Conservation (phyloP, 1,140 invertebrate genomes). For the Oreohelix idahoensis region DNA sequence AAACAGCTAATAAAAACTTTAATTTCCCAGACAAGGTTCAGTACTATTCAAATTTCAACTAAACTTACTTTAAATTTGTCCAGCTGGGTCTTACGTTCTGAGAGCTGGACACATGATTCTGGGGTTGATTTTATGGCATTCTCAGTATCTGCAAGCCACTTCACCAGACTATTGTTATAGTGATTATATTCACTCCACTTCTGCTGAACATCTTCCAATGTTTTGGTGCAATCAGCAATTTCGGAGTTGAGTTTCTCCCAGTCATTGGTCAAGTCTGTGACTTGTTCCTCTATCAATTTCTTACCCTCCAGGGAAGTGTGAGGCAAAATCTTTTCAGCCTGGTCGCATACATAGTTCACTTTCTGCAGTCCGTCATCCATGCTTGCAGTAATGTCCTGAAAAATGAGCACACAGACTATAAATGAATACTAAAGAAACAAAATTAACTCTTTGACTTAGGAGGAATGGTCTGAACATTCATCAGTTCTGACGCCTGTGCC, state of each 20-base stretch:
- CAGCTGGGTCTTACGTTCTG: slow-evolving; percentile 86
- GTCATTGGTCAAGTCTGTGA: slow-evolving; percentile 86
- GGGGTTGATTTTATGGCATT: slow-evolving; percentile 75
- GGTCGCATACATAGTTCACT: slow-evolving; percentile 75
- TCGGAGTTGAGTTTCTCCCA: slow-evolving; percentile 90
- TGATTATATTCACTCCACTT: slow-evolving; percentile 89
- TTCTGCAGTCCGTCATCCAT: slow-evolving; percentile 69
- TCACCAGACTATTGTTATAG: slow-evolving; percentile 83
- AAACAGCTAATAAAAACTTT: too few species aligned
- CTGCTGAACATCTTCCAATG: slow-evolving; percentile 84
- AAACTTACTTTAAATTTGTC: slow-evolving; percentile 81
- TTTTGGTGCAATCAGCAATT: slow-evolving; percentile 84
- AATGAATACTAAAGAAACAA: too few species aligned
- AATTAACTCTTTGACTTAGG: too few species aligned
- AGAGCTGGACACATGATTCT: slow-evolving; percentile 72
- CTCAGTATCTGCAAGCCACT: slow-evolving; percentile 82
- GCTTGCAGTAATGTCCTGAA: slow-evolving; percentile 64
- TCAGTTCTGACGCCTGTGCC: too few species aligned
- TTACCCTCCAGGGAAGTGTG: slow-evolving; percentile 90
- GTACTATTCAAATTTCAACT: neutral
- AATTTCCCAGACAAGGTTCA: too few species aligned
- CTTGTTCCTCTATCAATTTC: slow-evolving; percentile 87
- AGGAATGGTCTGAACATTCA: too few species aligned
- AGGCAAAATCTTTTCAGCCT: slow-evolving; percentile 84
- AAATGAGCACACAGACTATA: neutral